A percentile compares a stretch with the other conserved stretches of the same genome.
Evolutionary conservation across 2,797 vertebrate species (phyloP).

Genomic region (Muscicapa comitata): DNA sequence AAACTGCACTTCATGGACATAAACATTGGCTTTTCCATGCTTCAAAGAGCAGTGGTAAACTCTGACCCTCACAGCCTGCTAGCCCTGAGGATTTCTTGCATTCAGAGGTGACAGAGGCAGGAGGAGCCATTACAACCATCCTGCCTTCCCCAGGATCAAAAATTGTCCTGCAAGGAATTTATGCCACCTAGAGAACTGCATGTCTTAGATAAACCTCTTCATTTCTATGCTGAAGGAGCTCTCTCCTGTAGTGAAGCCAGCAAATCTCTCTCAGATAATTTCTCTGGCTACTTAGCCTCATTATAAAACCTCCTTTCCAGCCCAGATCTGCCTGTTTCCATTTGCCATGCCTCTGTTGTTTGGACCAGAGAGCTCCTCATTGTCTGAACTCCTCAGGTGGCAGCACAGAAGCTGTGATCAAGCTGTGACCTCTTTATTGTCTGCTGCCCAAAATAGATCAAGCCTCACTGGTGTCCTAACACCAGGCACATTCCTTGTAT

Average conservation of each 20-base stretch:
- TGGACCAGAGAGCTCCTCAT: not conserved
- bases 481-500: not conserved
- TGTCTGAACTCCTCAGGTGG: not conserved
- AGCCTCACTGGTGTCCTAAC: not conserved
- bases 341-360: not conserved
- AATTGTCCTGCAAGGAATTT: not conserved
- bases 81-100: not conserved
- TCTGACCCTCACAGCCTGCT: not conserved
- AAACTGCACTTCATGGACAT: not conserved
- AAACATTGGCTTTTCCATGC: not conserved
- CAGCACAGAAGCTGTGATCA: not conserved
- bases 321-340: not conserved
- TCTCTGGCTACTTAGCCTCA: not conserved
- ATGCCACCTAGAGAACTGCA: not conserved
- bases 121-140: not conserved
- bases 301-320: not conserved
- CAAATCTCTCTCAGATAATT: not conserved
- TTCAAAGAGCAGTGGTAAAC: not conserved
- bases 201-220: not conserved
- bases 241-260: not conserved
- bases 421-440: not conserved
- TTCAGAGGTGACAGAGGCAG: not conserved
- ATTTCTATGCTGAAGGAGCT: not conserved
- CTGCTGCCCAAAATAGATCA: not conserved
- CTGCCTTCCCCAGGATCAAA: not conserved